A percentile compares a stretch with the other conserved stretches of the same genome.
Evolutionary conservation across 2,888 invertebrate species (phyloP).

Genomic region (Sarcophaga rosellei): DNA sequence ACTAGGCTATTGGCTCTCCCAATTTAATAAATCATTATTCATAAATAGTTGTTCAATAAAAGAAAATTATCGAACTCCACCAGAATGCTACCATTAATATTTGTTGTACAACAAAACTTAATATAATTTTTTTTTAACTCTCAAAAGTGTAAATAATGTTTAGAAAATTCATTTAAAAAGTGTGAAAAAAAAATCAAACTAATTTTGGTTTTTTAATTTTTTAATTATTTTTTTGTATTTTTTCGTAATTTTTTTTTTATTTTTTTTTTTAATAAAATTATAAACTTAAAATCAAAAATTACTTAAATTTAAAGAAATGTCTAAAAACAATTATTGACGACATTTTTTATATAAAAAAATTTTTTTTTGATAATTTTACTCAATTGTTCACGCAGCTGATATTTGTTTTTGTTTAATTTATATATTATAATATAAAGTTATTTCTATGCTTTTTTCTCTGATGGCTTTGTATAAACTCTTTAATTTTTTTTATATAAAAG

Average conservation of each 20-base stretch:
- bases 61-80: too few relatives aligned
- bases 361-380: constrained; percentile 67
- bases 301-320: constrained; percentile 79
- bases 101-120: not conserved
- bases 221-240: constrained; percentile 68
- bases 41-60: too few relatives aligned
- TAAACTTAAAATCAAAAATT: constrained; percentile 80
- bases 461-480: constrained; percentile 28
- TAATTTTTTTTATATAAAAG: constrained; percentile 18
- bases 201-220: constrained; percentile 61
- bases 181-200: constrained; percentile 49
- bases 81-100: too few relatives aligned
- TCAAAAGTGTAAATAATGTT: not conserved
- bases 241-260: constrained; percentile 69
- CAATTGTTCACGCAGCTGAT: constrained; percentile 72
- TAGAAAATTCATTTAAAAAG: not conserved
- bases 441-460: constrained; percentile 60
- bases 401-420: not conserved
- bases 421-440: constrained; percentile 31
- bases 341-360: constrained; percentile 60
- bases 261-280: constrained; percentile 79
- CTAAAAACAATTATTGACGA: constrained; percentile 73
- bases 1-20: too few relatives aligned
- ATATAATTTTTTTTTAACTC: not conserved
- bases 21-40: too few relatives aligned